A percentile compares a stretch with the other conserved stretches of the same genome.
Evolutionary conservation across 2,113 vertebrate species (phyloP).

Genomic region (Gymnorhina tibicen): DNA sequence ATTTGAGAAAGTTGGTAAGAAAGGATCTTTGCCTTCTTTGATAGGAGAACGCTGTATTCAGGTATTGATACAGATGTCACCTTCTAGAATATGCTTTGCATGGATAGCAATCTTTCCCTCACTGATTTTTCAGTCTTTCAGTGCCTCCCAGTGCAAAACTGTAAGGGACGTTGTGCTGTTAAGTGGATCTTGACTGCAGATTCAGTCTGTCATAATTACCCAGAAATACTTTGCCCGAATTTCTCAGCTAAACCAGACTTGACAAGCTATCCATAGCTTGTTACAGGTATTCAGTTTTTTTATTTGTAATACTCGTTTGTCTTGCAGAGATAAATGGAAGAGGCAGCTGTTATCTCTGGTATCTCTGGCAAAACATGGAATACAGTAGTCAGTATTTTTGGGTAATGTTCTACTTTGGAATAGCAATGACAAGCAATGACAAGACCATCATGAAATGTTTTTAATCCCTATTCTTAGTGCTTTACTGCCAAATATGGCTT

Average conservation of each 20-base stretch:
- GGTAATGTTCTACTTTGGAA: background rate
- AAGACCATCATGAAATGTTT: background rate
- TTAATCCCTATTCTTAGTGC: background rate
- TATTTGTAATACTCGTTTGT: background rate
- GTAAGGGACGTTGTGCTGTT: background rate
- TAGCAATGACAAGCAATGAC: background rate
- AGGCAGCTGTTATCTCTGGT: background rate
- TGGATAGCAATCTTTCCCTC: background rate
- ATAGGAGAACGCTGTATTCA: background rate
- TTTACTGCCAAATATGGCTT: background rate
- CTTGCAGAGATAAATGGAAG: background rate
- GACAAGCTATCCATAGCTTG: background rate
- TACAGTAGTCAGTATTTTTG: background rate
- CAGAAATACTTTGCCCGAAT: background rate
- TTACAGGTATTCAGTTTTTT: background rate
- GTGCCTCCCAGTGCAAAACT: background rate
- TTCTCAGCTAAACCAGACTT: background rate
- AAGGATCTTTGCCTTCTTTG: background rate
- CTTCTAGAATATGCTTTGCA: background rate
- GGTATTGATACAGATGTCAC: background rate
- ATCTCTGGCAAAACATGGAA: background rate
- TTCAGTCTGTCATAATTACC: background rate
- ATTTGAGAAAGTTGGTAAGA: background rate
- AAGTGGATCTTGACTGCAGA: background rate
- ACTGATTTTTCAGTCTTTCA: background rate